phyloP scores from a whole-genome alignment of 1,140 invertebrate genomes.

The Sycophila sp. region DNA sequence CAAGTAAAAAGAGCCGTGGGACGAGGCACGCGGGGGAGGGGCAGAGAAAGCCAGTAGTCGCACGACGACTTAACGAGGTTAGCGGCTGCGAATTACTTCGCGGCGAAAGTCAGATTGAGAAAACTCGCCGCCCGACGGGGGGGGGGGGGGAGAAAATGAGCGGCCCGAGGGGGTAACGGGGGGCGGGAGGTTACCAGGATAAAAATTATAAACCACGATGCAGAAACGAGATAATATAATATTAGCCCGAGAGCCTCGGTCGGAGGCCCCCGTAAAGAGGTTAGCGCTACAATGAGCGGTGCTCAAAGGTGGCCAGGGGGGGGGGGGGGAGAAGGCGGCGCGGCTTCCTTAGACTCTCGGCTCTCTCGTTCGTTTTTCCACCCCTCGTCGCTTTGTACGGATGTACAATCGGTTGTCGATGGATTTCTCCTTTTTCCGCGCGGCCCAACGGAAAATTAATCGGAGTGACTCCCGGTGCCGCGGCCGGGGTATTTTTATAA shows the following conservation, averaged over 20 bases:
- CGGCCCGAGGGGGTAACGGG: not conserved
- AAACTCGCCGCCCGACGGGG: conserved; percentile 45
- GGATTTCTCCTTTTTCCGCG: not conserved
- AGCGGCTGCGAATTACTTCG: conserved; percentile 60
- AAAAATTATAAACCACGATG: conserved; percentile 61
- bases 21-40: not conserved
- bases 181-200: conserved; percentile 28
- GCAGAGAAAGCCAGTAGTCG: conserved; percentile 32
- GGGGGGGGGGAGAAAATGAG: not conserved
- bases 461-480: no score
- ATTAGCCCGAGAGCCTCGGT: conserved; percentile 52
- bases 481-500: no score
- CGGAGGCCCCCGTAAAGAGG: conserved; percentile 53
- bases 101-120: conserved; percentile 60
- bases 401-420: not conserved
- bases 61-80: conserved; percentile 55
- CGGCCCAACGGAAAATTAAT: no score
- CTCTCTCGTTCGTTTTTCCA: not conserved
- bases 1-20: not conserved
- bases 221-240: conserved; percentile 66
- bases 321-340: not conserved
- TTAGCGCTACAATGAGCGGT: conserved; percentile 56
- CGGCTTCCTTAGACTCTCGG: not conserved
- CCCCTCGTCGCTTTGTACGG: not conserved
- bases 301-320: conserved; percentile 12